Conservation (phyloP, 2,888 invertebrate genomes). For the Lordiphosa andalusiaca region DNA sequence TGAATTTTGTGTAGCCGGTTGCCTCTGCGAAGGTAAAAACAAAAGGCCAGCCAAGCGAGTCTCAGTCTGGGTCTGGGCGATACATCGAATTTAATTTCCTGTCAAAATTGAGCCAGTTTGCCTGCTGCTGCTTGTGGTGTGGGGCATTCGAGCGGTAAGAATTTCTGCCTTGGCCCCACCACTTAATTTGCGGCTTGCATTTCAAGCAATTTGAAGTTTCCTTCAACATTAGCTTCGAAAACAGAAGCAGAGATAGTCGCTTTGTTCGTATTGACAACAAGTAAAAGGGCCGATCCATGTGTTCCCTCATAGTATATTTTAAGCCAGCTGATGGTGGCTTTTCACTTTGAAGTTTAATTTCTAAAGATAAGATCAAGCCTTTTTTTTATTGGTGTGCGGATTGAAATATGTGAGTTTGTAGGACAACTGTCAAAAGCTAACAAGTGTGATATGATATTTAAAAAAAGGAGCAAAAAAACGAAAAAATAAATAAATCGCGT, state of each 20-base stretch:
- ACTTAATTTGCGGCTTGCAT: constrained; percentile 71
- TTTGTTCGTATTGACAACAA: constrained; percentile 47
- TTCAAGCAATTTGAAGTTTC: constrained; percentile 61
- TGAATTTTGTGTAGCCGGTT: constrained; percentile 56
- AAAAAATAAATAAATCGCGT: constrained; percentile 58
- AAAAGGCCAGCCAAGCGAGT: constrained; percentile 46
- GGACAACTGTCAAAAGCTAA: constrained; percentile 42
- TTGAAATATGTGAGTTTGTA: constrained; percentile 45
- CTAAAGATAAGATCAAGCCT: neutral
- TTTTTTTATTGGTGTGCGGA: constrained; percentile 25
- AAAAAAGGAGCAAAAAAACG: constrained; percentile 38
- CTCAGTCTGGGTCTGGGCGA: constrained; percentile 40
- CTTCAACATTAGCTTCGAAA: constrained; percentile 32
- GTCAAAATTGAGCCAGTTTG: constrained; percentile 68
- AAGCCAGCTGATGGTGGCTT: constrained; percentile 26
- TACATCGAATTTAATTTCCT: constrained; percentile 78
- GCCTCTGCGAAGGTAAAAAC: constrained; percentile 45
- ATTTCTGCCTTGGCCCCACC: constrained; percentile 45
- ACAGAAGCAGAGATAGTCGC: constrained; percentile 14
- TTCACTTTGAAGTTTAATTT: constrained; percentile 28
- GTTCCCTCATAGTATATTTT: constrained; percentile 21
- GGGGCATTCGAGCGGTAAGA: constrained; percentile 63
- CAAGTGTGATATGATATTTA: constrained; percentile 48
- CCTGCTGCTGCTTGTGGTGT: constrained; percentile 43
- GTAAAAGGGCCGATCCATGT: constrained; percentile 13